Percentiles rank a stretch among this genome's conserved stretches.
Evolutionary conservation across 1,140 invertebrate genomes (phyloP).

Genomic region (Zaprionus inermis): DNA sequence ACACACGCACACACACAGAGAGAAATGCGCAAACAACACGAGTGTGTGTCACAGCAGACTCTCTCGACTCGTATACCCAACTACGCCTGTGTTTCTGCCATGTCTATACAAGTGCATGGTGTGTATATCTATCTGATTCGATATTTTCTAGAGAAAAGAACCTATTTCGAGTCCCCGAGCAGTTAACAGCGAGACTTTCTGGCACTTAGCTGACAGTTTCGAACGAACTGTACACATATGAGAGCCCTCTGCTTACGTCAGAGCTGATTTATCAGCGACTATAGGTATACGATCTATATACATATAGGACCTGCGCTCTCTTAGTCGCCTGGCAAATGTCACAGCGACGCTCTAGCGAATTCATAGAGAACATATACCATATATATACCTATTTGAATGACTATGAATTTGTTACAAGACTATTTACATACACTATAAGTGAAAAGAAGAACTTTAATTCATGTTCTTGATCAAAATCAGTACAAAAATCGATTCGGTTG

Average conservation of each 20-base stretch:
- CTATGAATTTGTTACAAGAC: slow-evolving; percentile 5
- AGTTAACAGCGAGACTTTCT: not conserved
- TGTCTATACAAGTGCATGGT: not conserved
- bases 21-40: not conserved
- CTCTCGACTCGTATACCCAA: not conserved
- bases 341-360: not conserved
- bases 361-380: not conserved
- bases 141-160: not conserved
- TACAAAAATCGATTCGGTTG: not conserved
- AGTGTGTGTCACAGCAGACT: not conserved
- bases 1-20: not conserved
- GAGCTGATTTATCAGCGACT: not conserved
- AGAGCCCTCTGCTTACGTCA: not conserved
- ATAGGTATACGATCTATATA: not conserved
- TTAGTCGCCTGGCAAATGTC: not conserved
- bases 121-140: not conserved
- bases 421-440: not conserved
- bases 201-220: not conserved
- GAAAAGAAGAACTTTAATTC: not conserved
- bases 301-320: not conserved
- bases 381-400: not conserved
- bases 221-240: not conserved
- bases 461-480: not conserved
- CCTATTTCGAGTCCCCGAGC: too few relatives aligned
- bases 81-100: not conserved